Base-by-base conservation (phyloP, 2,888 invertebrate species). In the Tenodera sinensis region DNA sequence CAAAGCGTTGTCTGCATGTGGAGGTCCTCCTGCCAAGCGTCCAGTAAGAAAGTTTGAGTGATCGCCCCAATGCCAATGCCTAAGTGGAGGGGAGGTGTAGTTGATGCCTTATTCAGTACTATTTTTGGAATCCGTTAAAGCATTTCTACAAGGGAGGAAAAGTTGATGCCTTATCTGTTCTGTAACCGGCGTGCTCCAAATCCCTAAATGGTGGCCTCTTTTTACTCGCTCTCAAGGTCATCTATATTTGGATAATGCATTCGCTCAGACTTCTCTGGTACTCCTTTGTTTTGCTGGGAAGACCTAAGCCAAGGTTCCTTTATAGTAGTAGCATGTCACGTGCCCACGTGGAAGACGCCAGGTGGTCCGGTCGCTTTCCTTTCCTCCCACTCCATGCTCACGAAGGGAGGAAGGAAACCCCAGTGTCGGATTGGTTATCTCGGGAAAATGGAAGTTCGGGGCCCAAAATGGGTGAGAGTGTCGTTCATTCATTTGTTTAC, bases 361-460 rank as follows among this genome's bases (percentile, higher is more conserved):
- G 87, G 87, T 87, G 87, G 87, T 83, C 54, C 82, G 87, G 87
- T 83, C 54, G 87, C 54, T 71, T n/a, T 82, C 47, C 42, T 84
- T 83, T 25, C 7, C 8, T 20, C 27, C 71, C 20, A 27, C 87
- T 87, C 82, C 83, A 12, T 83, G 15, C 87, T 82, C 30, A 14
- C 28, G 47, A 54, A 28, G 8, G 81, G n/a, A 85, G 87, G 87
- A 87, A 83, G 87, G 87, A 87, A 87, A 82, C 20, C 34, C 25
- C 87, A 87, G 87, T 87, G 87, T 87, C 87, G 87, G 82, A 87
- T n/a, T 87, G 87, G 87, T 54, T 87, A 27, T 1, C 15, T 84
- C 34, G 3, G 34, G 20, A 42, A 25, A 83, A 81, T 82, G 87
- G 87, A 87, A 87, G 25, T 87, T 14, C 34, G 42, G 42, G 87